Conservation (phyloP, 2,113 vertebrate genomes). For the Vimba vimba region DNA sequence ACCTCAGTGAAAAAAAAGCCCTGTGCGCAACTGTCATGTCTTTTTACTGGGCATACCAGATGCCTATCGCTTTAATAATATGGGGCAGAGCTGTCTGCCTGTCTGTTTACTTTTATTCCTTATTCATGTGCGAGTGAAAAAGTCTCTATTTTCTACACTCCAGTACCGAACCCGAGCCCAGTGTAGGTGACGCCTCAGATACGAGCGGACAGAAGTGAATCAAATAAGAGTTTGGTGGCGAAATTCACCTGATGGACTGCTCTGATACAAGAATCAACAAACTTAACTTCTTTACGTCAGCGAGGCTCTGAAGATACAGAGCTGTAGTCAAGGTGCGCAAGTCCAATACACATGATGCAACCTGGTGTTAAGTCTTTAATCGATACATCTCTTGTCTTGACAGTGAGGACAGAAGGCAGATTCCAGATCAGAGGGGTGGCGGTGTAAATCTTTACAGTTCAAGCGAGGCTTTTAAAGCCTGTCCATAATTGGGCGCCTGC, state of each 20-base stretch:
- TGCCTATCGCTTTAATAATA: slow-evolving; percentile 61
- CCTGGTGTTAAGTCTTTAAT: slow-evolving; percentile 80
- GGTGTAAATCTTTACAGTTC: slow-evolving; percentile 82
- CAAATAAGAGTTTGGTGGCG: slow-evolving; percentile 12
- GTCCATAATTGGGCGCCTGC: slow-evolving; percentile 77
- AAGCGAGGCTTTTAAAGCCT: slow-evolving; percentile 76
- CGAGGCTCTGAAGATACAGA: slow-evolving; percentile 45
- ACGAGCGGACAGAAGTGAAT: neutral
- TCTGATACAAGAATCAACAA: slow-evolving; percentile 28
- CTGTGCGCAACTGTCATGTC: slow-evolving; percentile 44
- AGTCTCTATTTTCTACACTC: slow-evolving; percentile 21
- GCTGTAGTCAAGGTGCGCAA: slow-evolving; percentile 44
- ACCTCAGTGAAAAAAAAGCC: slow-evolving; percentile 48
- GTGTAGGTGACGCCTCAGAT: neutral
- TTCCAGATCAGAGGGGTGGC: slow-evolving; percentile 77
- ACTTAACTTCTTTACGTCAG: slow-evolving; percentile 38
- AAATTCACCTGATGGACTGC: slow-evolving; percentile 23
- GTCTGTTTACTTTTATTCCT: slow-evolving; percentile 56
- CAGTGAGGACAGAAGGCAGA: slow-evolving; percentile 76
- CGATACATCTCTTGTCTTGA: slow-evolving; percentile 79
- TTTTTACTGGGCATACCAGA: slow-evolving; percentile 49
- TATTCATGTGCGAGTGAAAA: slow-evolving; percentile 33
- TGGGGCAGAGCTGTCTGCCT: slow-evolving; percentile 43
- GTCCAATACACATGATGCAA: slow-evolving; percentile 71
- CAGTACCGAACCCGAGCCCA: neutral